Conservation (phyloP, 2,888 invertebrate species). For the Stictocephala bisonia region DNA sequence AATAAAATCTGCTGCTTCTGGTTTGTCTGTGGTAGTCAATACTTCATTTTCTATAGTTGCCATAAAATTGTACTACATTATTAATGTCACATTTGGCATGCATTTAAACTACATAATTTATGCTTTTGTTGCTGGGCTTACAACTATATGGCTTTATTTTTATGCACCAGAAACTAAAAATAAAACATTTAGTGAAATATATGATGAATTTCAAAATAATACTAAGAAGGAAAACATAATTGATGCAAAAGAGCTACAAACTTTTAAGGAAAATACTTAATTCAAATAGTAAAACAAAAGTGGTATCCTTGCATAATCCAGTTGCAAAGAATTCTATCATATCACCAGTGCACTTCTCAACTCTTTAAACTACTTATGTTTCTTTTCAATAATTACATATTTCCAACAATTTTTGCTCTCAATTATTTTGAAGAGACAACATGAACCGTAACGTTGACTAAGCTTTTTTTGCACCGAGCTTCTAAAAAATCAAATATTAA, state of each 20-base stretch:
- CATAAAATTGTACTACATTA: conserved; percentile 70
- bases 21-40: conserved; percentile 69
- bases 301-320: too few relatives aligned
- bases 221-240: neutral
- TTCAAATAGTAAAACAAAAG: too few relatives aligned
- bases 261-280: too few relatives aligned
- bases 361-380: too few relatives aligned
- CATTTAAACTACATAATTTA: conserved; percentile 66
- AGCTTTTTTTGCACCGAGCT: too few relatives aligned
- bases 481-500: too few relatives aligned
- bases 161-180: conserved; percentile 32
- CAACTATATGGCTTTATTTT: conserved; percentile 2
- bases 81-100: conserved; percentile 70
- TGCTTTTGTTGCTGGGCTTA: neutral
- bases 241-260: neutral
- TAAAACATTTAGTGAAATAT: conserved; percentile 11
- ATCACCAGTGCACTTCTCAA: too few relatives aligned
- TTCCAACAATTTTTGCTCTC: too few relatives aligned
- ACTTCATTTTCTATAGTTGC: conserved; percentile 70
- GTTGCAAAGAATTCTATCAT: too few relatives aligned
- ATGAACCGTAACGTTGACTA: too few relatives aligned
- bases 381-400: too few relatives aligned
- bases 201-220: neutral
- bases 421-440: too few relatives aligned
- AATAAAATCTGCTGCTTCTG: conserved; percentile 71